Conservation (phyloP, 2,888 invertebrate genomes). For the Chrysina gloriosa region DNA sequence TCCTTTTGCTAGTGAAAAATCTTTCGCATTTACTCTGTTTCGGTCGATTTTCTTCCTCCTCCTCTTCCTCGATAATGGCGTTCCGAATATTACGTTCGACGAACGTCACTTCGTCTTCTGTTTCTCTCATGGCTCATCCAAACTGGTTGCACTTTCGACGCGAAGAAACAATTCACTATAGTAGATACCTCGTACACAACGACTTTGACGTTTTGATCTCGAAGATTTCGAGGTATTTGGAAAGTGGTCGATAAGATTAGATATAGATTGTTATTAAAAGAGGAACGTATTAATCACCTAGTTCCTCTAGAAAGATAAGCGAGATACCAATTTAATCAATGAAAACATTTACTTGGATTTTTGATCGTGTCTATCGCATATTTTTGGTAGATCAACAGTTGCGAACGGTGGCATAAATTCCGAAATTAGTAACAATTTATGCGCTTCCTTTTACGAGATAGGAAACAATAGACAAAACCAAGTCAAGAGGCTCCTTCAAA, state of each 20-base stretch:
- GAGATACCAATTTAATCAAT: neutral
- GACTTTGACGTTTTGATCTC: neutral
- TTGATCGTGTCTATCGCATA: too few species aligned
- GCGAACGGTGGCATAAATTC: too few species aligned
- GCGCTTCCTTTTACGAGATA: too few species aligned
- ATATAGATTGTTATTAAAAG: neutral
- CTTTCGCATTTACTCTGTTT: neutral
- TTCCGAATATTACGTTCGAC: constrained; percentile 2
- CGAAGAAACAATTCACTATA: neutral
- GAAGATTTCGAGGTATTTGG: too few species aligned
- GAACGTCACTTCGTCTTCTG: neutral
- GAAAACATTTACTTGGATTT: too few species aligned
- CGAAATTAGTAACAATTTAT: too few species aligned
- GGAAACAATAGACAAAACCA: too few species aligned
- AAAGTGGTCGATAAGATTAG: constrained; percentile 35
- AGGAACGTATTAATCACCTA: neutral
- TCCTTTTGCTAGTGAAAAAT: neutral
- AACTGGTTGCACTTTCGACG: neutral
- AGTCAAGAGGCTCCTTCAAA: too few species aligned
- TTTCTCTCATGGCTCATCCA: neutral
- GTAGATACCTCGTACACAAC: too few species aligned
- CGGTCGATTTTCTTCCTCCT: neutral
- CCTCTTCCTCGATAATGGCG: neutral
- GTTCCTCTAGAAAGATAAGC: neutral
- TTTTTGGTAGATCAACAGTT: too few species aligned